Base-by-base conservation (phyloP, 2,888 invertebrate species). In the Monochamus alternatus region DNA sequence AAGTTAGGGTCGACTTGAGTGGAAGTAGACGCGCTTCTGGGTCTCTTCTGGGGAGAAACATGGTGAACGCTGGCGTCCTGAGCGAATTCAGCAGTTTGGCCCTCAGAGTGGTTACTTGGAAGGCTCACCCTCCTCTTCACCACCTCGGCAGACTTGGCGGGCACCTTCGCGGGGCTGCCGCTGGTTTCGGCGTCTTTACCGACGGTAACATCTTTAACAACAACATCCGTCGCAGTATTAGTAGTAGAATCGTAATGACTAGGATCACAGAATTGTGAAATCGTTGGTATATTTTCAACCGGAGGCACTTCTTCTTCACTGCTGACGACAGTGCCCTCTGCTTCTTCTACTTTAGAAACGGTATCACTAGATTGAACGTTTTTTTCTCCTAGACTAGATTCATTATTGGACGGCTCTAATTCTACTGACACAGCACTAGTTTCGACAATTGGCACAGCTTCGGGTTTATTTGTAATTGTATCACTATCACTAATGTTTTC, bases 1-100 rank as follows among this genome's bases (percentile, higher is more conserved):
- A 95, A 94, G 90, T 94, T 94, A 64, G 94, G 94, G 89, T 96
- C 96, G 83, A 95, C 95, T 91, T 96, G 96, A 8, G 95, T 95
- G 81, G 94, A 94, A 63, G 95, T 94, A 52, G 95, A 94, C 80
- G 95, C 93, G 89, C 94, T 95, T 86, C 94, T 92, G 73, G 95
- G 95, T 89, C 95, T 90, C 88, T 93, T 93, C 76, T 92, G 91
- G 51, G 94, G 94, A 47, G 94, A 93, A 52, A 89, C 85, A 60
- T 82, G 82, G 71, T 83, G 83, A 90, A 84, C 90, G 88, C 73
- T 90, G 78, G 86, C 85, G 76, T 89, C 88, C 75, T 87, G 86
- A 75, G 83, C 83, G 76, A 85, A 86, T 71, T 87, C 88, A 52
- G 76, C 75, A 9, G 78, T 74, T 74, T 80, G 83, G n/a, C 70